These are phyloP conservation scores for Taenioides sp. DNA, from an alignment of 2,797 vertebrate species.

Conservation along the genomic window DNA sequence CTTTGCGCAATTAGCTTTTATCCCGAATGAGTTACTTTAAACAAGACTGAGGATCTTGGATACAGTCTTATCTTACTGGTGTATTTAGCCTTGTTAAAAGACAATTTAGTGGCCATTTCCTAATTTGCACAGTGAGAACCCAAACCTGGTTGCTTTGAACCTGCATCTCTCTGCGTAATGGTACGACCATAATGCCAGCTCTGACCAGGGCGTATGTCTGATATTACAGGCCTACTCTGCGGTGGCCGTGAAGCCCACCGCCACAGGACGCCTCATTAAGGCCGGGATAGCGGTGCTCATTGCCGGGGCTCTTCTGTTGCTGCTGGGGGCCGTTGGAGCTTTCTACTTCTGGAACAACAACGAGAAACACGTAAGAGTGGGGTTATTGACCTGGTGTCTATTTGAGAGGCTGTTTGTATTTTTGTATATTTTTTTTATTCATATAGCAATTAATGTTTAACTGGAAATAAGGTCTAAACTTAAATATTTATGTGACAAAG, in stretches of 20 bases:
- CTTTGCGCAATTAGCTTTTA: no score
- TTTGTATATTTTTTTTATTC: neutral
- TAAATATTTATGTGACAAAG: neutral
- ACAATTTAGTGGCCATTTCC: no score
- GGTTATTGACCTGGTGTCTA: neutral
- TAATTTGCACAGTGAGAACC: neutral
- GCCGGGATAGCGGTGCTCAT: slow-evolving; percentile 84
- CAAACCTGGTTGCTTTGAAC: neutral
- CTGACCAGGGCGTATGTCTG: neutral
- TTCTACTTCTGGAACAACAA: slow-evolving; percentile 94
- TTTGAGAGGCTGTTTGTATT: neutral
- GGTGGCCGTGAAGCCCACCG: slow-evolving; percentile 76
- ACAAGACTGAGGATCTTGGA: no score
- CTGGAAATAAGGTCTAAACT: neutral
- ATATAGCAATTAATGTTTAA: neutral
- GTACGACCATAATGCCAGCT: neutral
- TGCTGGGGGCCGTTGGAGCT: slow-evolving; percentile 87
- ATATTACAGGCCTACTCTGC: slow-evolving; percentile 80
- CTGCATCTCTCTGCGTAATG: neutral
- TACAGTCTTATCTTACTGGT: no score
- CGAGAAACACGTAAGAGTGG: slow-evolving; percentile 83
- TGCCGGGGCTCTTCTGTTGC: slow-evolving; percentile 82
- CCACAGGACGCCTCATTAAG: slow-evolving; percentile 83
- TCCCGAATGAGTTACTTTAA: no score
- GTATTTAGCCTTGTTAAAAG: no score